phyloP scores from a whole-genome alignment of 2,888 invertebrate genomes.

The Timema cristinae region DNA sequence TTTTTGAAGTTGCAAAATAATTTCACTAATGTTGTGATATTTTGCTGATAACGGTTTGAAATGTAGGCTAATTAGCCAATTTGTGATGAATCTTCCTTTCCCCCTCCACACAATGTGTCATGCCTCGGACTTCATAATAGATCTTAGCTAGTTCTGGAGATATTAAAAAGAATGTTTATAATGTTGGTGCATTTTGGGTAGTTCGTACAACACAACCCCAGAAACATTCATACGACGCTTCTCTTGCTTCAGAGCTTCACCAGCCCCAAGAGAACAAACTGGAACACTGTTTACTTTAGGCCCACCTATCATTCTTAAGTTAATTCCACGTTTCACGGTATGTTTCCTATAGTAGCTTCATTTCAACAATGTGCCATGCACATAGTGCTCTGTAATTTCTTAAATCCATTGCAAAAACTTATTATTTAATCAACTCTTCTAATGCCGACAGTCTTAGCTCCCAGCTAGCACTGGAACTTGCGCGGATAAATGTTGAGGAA shows the following conservation, averaged over 20 bases:
- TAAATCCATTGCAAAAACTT: not conserved
- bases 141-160: constrained; percentile 4
- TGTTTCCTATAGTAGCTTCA: not conserved
- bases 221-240: not conserved
- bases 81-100: not conserved
- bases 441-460: not conserved
- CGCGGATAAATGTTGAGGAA: not conserved
- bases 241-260: constrained; percentile 4
- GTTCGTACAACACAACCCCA: constrained; percentile 1
- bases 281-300: too few relatives aligned
- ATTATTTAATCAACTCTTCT: constrained; percentile 4
- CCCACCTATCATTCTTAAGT: too few relatives aligned
- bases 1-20: too few relatives aligned
- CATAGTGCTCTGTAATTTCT: not conserved
- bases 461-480: not conserved
- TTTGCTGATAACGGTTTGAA: too few relatives aligned
- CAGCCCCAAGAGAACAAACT: constrained; percentile 1
- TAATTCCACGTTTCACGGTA: not conserved
- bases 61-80: not conserved
- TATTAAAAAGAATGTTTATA: not conserved
- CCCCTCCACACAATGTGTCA: not conserved
- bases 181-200: constrained; percentile 4
- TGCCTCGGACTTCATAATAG: not conserved
- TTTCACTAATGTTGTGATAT: too few relatives aligned
- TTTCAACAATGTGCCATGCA: constrained; percentile 2